Conservation (phyloP, 2,888 invertebrate genomes). For the Pantelozetes paolii region DNA sequence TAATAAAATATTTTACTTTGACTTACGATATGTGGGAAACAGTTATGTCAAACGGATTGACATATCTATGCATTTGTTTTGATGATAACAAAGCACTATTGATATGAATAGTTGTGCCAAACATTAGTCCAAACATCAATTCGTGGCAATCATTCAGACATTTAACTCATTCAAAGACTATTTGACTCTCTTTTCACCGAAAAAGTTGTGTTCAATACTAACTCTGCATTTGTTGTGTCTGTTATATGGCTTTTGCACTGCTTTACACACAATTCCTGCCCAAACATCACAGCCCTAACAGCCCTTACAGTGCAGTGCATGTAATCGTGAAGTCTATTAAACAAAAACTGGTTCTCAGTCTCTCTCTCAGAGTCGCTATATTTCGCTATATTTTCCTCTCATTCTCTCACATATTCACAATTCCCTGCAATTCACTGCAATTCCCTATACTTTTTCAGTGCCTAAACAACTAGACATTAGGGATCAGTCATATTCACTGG, state of each 20-base stretch:
- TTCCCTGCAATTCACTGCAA: not conserved
- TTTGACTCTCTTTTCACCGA: slow-evolving; percentile 14
- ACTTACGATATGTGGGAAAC: slow-evolving; percentile 6
- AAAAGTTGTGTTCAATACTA: too few species aligned
- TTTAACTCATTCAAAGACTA: not conserved
- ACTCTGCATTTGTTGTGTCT: slow-evolving; percentile 11
- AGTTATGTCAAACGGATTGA: slow-evolving; percentile 11
- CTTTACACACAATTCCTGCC: not conserved
- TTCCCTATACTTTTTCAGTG: too few species aligned
- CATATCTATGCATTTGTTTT: not conserved
- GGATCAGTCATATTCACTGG: slow-evolving; percentile 19
- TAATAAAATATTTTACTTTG: not conserved
- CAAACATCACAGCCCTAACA: not conserved
- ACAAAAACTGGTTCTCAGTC: slow-evolving; percentile 28
- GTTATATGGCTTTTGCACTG: not conserved
- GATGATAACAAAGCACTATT: slow-evolving; percentile 4
- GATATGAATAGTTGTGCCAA: too few species aligned
- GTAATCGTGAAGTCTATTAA: slow-evolving; percentile 14
- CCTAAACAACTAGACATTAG: not conserved
- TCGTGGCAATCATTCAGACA: not conserved
- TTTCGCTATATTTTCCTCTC: too few species aligned
- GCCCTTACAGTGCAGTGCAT: not conserved
- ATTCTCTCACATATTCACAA: slow-evolving; percentile 21
- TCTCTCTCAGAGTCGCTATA: slow-evolving; percentile 3
- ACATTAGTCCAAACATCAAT: not conserved